These are phyloP conservation scores for Megamerina dolium DNA, from an alignment of 2,888 invertebrate species.

Conservation along the genomic window DNA sequence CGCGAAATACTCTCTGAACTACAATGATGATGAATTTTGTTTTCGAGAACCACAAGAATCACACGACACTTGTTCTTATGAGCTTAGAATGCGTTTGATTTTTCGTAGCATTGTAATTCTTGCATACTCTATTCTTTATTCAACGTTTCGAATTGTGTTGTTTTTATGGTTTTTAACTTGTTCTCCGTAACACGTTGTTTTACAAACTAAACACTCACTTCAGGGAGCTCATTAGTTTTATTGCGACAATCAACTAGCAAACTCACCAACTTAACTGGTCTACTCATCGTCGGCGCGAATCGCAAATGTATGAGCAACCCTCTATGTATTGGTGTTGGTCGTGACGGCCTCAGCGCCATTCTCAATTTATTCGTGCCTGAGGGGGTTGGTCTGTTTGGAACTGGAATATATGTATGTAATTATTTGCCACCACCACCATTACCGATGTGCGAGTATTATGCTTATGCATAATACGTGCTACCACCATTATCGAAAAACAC, in stretches of 20 bases:
- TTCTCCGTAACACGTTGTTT: slow-evolving; percentile 41
- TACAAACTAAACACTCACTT: slow-evolving; percentile 42
- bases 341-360: slow-evolving; percentile 44
- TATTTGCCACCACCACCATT: slow-evolving; percentile 1
- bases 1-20: not conserved
- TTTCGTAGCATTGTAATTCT: not conserved
- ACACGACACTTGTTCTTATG: too few relatives aligned
- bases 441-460: too few relatives aligned
- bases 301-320: slow-evolving; percentile 33
- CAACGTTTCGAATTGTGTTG: slow-evolving; percentile 3
- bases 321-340: slow-evolving; percentile 41
- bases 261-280: slow-evolving; percentile 11
- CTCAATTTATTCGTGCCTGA: slow-evolving; percentile 16
- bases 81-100: too few relatives aligned
- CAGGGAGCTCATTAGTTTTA: slow-evolving; percentile 43
- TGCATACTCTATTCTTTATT: not conserved
- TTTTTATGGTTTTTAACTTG: slow-evolving; percentile 17
- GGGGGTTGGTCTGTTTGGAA: slow-evolving; percentile 35
- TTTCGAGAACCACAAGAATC: not conserved
- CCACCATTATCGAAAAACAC: slow-evolving; percentile 18
- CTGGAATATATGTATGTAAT: slow-evolving; percentile 8
- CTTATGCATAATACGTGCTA: too few relatives aligned
- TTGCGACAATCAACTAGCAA: slow-evolving; percentile 19
- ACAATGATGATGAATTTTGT: slow-evolving; percentile 2
- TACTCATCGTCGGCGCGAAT: too few relatives aligned